phyloP scores from a whole-genome alignment of 2,797 vertebrate genomes.

The Morus bassanus region DNA sequence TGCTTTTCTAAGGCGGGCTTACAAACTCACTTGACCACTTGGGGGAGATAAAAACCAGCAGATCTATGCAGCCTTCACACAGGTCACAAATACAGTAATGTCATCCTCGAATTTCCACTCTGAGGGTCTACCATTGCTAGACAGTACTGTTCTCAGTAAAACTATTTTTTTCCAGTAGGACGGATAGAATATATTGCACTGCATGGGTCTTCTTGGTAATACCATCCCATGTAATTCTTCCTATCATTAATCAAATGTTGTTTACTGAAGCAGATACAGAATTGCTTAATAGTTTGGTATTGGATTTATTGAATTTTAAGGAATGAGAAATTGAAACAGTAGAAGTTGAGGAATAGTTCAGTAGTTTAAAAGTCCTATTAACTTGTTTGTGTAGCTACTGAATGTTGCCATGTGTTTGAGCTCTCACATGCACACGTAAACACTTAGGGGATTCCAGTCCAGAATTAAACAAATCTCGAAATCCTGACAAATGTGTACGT shows the following conservation, averaged over 20 bases:
- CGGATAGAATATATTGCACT: background rate
- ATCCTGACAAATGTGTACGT: background rate
- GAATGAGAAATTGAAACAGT: background rate
- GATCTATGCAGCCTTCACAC: background rate
- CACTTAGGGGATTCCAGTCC: background rate
- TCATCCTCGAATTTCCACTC: background rate
- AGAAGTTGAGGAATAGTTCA: background rate
- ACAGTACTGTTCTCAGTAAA: background rate
- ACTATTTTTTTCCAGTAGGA: background rate
- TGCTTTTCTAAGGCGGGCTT: rapidly evolving
- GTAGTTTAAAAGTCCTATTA: background rate
- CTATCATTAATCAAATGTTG: background rate
- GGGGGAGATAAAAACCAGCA: conserved; percentile 47
- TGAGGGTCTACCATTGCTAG: background rate
- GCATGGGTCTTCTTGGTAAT: background rate
- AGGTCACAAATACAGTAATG: background rate
- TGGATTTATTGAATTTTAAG: background rate
- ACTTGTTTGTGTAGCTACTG: background rate
- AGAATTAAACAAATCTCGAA: background rate
- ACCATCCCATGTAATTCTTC: background rate
- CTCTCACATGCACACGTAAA: background rate
- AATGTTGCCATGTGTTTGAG: background rate
- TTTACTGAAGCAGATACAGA: background rate
- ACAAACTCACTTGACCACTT: background rate
- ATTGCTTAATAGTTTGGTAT: background rate